Conservation (phyloP, 2,888 invertebrate species). For the Timandra comae region DNA sequence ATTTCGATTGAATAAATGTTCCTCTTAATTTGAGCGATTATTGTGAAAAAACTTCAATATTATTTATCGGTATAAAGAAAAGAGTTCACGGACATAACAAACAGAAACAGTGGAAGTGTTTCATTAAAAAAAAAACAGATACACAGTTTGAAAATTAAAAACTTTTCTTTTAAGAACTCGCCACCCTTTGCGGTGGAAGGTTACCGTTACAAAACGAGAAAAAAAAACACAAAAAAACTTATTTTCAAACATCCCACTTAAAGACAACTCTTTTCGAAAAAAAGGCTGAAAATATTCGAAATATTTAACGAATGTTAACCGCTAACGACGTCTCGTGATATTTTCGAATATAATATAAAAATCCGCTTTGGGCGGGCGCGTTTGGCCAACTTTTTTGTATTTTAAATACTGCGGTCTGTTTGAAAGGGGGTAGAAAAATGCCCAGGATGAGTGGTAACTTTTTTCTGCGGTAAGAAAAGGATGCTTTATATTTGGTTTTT, state of each 20-base stretch:
- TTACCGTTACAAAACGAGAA: conserved; percentile 31
- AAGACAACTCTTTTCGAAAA: conserved; percentile 46
- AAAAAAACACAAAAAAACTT: conserved; percentile 34
- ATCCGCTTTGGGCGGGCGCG: conserved; percentile 57
- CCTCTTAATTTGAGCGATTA: no score
- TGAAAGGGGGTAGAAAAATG: conserved; percentile 65
- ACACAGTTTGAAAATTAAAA: conserved; percentile 26
- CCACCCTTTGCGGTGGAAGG: conserved; percentile 40
- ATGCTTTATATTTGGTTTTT: conserved; percentile 45
- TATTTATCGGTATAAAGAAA: no score
- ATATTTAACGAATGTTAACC: conserved; percentile 72
- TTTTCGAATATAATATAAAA: conserved; percentile 68
- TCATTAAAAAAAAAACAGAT: conserved; percentile 5
- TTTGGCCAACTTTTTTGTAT: conserved; percentile 61
- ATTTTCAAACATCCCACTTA: conserved; percentile 41
- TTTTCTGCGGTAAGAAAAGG: conserved; percentile 74
- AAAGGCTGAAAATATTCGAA: conserved; percentile 61
- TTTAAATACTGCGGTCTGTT: conserved; percentile 66
- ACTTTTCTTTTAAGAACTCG: conserved; percentile 46
- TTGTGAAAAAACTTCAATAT: no score
- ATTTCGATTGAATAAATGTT: no score
- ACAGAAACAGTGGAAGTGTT: not conserved
- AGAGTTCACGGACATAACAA: not conserved
- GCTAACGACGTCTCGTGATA: conserved; percentile 73
- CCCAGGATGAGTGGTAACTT: conserved; percentile 58